A percentile compares a stretch with the other conserved stretches of the same genome.
Conservation (phyloP, 2,797 vertebrate species). For the Meda fulgida region DNA sequence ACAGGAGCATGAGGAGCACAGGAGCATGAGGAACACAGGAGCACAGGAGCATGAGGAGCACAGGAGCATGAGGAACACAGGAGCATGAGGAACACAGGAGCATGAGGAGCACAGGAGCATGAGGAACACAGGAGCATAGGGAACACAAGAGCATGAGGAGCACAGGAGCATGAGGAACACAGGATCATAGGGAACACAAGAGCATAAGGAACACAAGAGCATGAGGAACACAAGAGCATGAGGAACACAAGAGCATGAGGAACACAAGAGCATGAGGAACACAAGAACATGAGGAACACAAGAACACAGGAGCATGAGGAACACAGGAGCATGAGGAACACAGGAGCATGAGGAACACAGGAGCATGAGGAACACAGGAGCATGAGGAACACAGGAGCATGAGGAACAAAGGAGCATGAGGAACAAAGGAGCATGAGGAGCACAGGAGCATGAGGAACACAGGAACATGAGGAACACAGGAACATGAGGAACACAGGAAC, state of each 20-base stretch:
- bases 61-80: neutral
- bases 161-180: neutral
- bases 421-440: neutral
- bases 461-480: conserved; percentile 82
- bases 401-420: too few relatives aligned
- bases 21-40: too few relatives aligned
- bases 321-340: neutral
- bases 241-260: neutral
- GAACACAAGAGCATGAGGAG: too few relatives aligned
- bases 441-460: too few relatives aligned
- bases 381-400: neutral
- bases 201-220: neutral
- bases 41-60: too few relatives aligned
- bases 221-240: neutral
- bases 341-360: neutral
- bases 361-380: neutral
- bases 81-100: neutral
- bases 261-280: too few relatives aligned
- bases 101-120: too few relatives aligned
- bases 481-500: conserved; percentile 78
- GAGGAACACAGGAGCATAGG: neutral
- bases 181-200: neutral
- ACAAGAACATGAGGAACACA: too few relatives aligned
- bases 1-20: neutral
- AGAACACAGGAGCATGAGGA: neutral